Evolutionary conservation across 2,888 invertebrate genomes (phyloP), one percentile per base, ranked within the genome.

Genomic region (Phrixothrix hirtus): DNA sequence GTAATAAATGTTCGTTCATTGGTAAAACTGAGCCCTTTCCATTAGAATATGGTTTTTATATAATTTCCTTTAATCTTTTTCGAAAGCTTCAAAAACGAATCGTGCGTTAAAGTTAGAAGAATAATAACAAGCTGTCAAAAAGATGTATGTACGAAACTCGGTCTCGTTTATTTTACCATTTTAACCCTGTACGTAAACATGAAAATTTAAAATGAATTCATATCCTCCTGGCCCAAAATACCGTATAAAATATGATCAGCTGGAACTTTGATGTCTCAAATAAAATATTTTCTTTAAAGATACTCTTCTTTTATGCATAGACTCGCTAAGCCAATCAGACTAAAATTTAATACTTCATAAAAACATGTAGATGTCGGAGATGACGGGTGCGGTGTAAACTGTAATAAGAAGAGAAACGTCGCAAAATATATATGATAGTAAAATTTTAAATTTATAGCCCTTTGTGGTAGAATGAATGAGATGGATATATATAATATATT

Each of bases 321-420:
- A 56, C 53, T 51, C 58, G 45, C 56, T 53, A 58, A 58, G 57
- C 57, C 61, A 63, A 62, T 63, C 61, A 61, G 59, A 62, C 60
- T 60, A 61, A 60, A 63, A 63, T 60, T 63, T 62, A 61, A 59
- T 61, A 62, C 61, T 63, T 58, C 61, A 62, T 63, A 63, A 62
- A 63, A 62, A 61, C 54, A 55, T 51, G 55, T 55, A 49, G 45
- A 51, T 49, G 48, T 32, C 41, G 37, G 44, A 31, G 54, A 42
- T 41, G 57, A 48, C 55, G 48, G 32, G 46, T 34, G 50, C 50
- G 36, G 46, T 50, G 55, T 55, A 55, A 55, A 46, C 46, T 35
- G 50, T 53, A 59, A 59, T 57, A 57, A 59, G 59, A 50, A 38
- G 46, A 21, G 47, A 57, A 43, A 58, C 55, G 55, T 44, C 53